phyloP scores from a whole-genome alignment of 2,888 invertebrate genomes.

The Melangyna quadrimaculata region DNA sequence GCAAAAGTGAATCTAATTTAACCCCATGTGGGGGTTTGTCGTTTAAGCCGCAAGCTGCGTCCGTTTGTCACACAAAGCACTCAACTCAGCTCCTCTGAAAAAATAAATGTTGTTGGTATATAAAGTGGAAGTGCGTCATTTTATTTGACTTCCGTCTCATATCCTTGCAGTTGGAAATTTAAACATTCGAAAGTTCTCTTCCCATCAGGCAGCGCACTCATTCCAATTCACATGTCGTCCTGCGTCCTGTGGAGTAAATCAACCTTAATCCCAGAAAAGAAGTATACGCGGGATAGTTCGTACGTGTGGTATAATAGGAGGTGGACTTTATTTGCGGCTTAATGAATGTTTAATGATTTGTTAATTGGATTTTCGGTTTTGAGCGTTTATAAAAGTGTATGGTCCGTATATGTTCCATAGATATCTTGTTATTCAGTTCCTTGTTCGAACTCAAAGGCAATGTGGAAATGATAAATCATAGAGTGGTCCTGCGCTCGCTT shows the following conservation, averaged over 20 bases:
- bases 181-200: constrained; percentile 43
- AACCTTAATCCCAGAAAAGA: constrained; percentile 63
- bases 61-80: constrained; percentile 26
- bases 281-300: background rate
- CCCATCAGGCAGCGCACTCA: background rate
- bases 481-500: background rate
- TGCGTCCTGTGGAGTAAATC: constrained; percentile 61
- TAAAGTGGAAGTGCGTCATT: constrained; percentile 37
- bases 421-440: background rate
- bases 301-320: background rate
- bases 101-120: background rate
- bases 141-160: constrained; percentile 10
- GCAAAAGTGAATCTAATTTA: constrained; percentile 58
- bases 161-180: constrained; percentile 48
- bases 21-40: constrained; percentile 35
- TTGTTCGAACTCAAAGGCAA: constrained; percentile 1
- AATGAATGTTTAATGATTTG: constrained; percentile 81
- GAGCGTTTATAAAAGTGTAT: constrained; percentile 65
- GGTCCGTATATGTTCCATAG: background rate
- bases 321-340: constrained; percentile 74
- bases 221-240: constrained; percentile 41
- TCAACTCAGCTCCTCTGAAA: background rate
- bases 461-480: constrained; percentile 1
- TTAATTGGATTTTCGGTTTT: constrained; percentile 81
- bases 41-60: constrained; percentile 41